Conservation (phyloP, 2,888 invertebrate species). For the Kuschelorhynchus macadamiae region DNA sequence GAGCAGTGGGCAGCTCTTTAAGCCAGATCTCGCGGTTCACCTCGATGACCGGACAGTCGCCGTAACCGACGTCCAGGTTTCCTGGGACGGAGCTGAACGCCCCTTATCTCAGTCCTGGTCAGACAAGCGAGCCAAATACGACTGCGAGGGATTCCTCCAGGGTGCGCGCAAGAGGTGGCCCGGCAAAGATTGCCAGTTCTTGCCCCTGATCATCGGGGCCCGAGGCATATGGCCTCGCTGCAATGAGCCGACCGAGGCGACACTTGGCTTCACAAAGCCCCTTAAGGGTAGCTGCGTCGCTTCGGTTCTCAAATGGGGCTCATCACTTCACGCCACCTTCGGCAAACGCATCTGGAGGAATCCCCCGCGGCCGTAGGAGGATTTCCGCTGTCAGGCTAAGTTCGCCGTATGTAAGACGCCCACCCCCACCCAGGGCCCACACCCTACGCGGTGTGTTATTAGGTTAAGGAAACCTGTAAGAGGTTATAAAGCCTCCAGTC, state of each 20-base stretch:
- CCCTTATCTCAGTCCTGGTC: slow-evolving; percentile 2
- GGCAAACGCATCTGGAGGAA: slow-evolving; percentile 31
- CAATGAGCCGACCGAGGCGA: slow-evolving; percentile 33
- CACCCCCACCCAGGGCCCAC: too few relatives aligned
- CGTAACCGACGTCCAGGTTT: slow-evolving; percentile 8
- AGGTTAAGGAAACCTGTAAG: too few relatives aligned
- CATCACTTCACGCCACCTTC: slow-evolving; percentile 36
- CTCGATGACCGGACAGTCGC: background rate
- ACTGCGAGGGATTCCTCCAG: slow-evolving; percentile 31
- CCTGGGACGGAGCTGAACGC: slow-evolving; percentile 14
- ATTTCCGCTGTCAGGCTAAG: too few relatives aligned
- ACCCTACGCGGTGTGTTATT: too few relatives aligned
- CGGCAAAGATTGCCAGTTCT: slow-evolving; percentile 12
- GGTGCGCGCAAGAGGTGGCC: slow-evolving; percentile 49
- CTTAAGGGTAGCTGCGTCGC: slow-evolving; percentile 38
- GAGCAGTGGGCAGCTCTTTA: slow-evolving; percentile 4
- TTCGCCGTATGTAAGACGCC: too few relatives aligned
- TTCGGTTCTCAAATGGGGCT: slow-evolving; percentile 45
- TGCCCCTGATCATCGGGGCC: slow-evolving; percentile 46
- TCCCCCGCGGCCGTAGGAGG: too few relatives aligned
- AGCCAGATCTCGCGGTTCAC: slow-evolving; percentile 19
- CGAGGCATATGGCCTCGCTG: slow-evolving; percentile 53
- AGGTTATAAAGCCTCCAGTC: too few relatives aligned
- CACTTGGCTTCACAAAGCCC: slow-evolving; percentile 2
- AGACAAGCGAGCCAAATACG: slow-evolving; percentile 45